Base-by-base conservation (phyloP, 2,797 vertebrate species). In the Coendou prehensilis region DNA sequence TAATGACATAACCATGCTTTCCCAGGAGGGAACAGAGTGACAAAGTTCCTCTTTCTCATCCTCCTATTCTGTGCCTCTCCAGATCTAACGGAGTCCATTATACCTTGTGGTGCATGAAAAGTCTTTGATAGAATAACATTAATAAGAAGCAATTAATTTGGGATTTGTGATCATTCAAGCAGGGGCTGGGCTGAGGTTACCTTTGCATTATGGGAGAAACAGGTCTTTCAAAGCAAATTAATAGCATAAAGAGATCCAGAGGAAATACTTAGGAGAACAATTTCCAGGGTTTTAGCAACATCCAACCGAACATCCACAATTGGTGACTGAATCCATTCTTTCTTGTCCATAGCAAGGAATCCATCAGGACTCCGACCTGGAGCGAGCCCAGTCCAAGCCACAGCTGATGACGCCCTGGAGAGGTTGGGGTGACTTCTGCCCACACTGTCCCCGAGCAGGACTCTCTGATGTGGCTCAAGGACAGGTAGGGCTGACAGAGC, bases 171-270 rank as follows among this genome's bases (percentile, higher is more conserved):
- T 95, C 71, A 93, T 96, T 94, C 76, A 87, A 86, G 85, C 76
- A 96, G 93, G 73, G 92, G 54, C 52, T 78, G 80, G 93, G 94
- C 80, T 87, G 57, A 22, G 87, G 91, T 95, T 93, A 93, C 82
- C 80, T 89, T 87, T 80, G 45, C 80, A 89, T 93, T 86, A 80
- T 75, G 6, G 37, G 50, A 96, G 75, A 95, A 94, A 83, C 9
- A 67, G 67, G 59, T 84, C 87, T 97, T 79, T 97, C 61, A 84
- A 96, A 97, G 97, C 69, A 97, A 95, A 97, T 86, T 92, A 97
- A 93, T 67, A 94, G 93, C 47, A 57, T 84, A 76, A 95, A 84
- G 87, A 92, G 76, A 91, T 93, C 92, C 86, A 95, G 96, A 87
- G 85, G 83, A 81, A 89, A 95, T 94, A 56, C 2, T 37, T 18